These are phyloP conservation scores for Forficula auricularia DNA, from an alignment of 1,140 invertebrate species.

Conservation along the genomic window DNA sequence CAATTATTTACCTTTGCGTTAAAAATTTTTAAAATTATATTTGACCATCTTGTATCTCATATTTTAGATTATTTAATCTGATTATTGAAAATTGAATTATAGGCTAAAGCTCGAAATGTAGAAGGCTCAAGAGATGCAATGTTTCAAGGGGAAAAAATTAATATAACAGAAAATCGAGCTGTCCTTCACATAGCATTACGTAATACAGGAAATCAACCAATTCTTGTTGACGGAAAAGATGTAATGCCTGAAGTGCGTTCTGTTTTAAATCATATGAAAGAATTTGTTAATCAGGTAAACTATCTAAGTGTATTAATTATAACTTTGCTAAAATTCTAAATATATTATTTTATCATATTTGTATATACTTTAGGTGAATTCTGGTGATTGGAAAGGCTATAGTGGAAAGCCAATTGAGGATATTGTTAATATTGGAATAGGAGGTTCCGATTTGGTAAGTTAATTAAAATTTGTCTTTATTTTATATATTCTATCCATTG, in stretches of 20 bases:
- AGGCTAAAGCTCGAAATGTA: conserved; percentile 68
- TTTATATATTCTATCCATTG: neutral
- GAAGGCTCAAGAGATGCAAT: conserved; percentile 76
- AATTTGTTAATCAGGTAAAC: conserved; percentile 63
- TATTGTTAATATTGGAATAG: conserved; percentile 98
- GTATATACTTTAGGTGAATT: no score
- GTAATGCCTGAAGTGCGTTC: conserved; percentile 85
- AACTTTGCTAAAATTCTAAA: conserved; percentile 10
- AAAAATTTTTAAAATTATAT: neutral
- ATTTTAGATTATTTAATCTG: neutral
- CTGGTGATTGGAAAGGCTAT: conserved; percentile 58
- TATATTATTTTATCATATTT: conserved; percentile 9
- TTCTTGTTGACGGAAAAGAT: conserved; percentile 76
- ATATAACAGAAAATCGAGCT: conserved; percentile 91
- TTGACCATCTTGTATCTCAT: neutral
- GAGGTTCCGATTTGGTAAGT: conserved; percentile 85
- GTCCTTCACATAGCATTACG: conserved; percentile 90
- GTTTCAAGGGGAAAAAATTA: conserved; percentile 90
- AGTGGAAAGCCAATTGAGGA: conserved; percentile 92
- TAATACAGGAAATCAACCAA: conserved; percentile 60
- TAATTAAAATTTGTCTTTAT: no score
- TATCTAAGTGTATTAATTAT: conserved; percentile 19
- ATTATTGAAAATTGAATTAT: conserved; percentile 9
- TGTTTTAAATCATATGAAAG: conserved; percentile 88
- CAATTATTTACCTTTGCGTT: neutral